Conservation (phyloP, 2,888 invertebrate genomes). For the Acanthosepion esculentum region DNA sequence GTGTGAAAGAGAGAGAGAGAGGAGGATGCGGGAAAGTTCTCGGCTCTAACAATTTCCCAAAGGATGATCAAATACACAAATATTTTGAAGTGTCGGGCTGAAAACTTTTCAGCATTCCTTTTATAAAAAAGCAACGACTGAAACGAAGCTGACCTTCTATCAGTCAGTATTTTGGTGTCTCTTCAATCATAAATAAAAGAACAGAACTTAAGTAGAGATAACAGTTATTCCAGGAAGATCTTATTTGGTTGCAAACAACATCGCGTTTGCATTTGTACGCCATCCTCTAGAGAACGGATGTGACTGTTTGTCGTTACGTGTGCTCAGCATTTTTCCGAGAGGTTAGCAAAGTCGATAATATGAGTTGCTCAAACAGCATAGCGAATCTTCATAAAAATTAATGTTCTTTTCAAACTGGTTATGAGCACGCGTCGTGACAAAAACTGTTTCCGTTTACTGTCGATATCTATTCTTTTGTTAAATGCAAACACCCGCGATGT, state of each 20-base stretch:
- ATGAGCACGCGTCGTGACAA: not conserved
- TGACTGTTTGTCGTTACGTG: not conserved
- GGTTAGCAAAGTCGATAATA: not conserved
- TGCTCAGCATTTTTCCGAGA: not conserved
- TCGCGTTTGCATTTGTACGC: not conserved
- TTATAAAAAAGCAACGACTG: no score
- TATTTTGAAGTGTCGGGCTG: no score
- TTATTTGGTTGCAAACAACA: not conserved
- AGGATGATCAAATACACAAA: no score
- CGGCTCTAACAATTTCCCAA: no score
- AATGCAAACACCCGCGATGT: constrained; percentile 33
- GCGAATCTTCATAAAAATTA: not conserved
- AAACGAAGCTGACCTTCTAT: no score
- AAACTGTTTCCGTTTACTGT: not conserved
- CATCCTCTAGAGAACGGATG: not conserved
- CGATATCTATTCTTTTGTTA: not conserved
- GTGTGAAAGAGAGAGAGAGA: no score
- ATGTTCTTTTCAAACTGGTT: not conserved
- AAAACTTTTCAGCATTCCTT: no score
- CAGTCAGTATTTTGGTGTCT: no score
- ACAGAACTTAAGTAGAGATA: no score
- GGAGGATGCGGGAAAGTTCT: no score
- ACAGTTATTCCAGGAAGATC: not conserved
- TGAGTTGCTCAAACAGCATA: not conserved
- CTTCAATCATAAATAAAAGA: no score